Conservation (phyloP, 2,113 vertebrate genomes). For the Parus major region DNA sequence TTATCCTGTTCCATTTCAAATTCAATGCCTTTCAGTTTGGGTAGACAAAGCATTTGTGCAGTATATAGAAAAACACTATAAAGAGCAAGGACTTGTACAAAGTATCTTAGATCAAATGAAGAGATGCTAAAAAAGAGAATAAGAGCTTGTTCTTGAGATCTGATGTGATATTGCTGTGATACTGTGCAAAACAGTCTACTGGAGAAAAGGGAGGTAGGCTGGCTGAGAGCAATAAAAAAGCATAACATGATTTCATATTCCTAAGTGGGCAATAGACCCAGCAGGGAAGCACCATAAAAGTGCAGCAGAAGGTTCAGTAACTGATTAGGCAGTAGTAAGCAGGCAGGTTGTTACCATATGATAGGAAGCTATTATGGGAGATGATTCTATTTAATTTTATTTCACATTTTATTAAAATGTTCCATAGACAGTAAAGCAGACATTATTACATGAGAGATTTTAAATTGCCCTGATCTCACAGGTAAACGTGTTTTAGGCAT, state of each 20-base stretch:
- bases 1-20: not conserved
- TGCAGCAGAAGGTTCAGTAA: slow-evolving; percentile 9
- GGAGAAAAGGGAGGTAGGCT: not conserved
- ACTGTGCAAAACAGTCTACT: not conserved
- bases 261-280: slow-evolving; percentile 27
- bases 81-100: not conserved
- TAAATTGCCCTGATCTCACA: slow-evolving; percentile 11
- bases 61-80: not conserved
- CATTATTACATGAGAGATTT: not conserved
- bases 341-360: slow-evolving; percentile 7
- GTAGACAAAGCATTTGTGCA: not conserved
- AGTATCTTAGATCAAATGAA: not conserved
- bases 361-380: slow-evolving; percentile 31
- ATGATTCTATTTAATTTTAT: slow-evolving; percentile 42
- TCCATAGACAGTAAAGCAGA: not conserved
- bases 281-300: not conserved
- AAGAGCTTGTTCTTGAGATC: not conserved
- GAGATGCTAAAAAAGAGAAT: not conserved
- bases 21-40: not conserved
- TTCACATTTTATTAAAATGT: slow-evolving; percentile 50
- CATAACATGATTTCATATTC: slow-evolving; percentile 23
- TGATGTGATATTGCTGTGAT: not conserved
- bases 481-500: not conserved
- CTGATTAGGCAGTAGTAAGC: slow-evolving; percentile 40
- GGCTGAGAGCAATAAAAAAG: slow-evolving; percentile 9